Base-by-base conservation (phyloP, 2,113 vertebrate species). In the Petaurus breviceps region DNA sequence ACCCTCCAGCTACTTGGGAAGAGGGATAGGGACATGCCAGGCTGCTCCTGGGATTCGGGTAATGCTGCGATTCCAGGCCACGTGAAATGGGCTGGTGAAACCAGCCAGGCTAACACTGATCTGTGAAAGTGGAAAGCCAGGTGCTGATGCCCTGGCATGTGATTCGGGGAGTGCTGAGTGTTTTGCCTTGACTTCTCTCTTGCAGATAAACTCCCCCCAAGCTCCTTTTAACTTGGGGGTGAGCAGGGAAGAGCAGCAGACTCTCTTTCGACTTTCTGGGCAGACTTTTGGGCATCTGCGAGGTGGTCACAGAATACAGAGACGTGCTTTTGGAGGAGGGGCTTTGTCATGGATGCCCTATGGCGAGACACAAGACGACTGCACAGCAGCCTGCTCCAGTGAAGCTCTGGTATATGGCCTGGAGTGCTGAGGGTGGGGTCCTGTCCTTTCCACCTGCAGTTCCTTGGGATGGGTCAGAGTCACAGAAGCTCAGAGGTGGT, bases 51-150 rank as follows among this genome's bases (percentile, higher is more conserved):
- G 57, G 55, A 57, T 57, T 25, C 28, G 7, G 24, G 8, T 25
- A 26, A 25, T 25, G 54, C 54, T 6, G 1, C 8, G 0, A 28
- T 7, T 28, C 25, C 55, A 57, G 55, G 26, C 55, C 26, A 10
- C 9, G 10, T 3, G 57, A 61, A 2, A 31, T 31, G 57, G 57
- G 11, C 68, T n/a, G 68, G 68, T 19, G 68, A 77, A 14, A n/a
- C 12, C 6, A 3, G 31, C 61, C 3, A 26, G 11, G 3, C 28
- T 37, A 37, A 37, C 12, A 1, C 0, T 0, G 8, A 28, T 61
- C 26, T 3, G 2, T 12, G 61, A 68, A 16, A 1, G 31, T 28
- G 11, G 57, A 31, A 10, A 68, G 12, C 57, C 57, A 68, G 3
- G 3, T 31, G 57, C 57, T 61, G 12, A 1, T 31, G 57, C 3